A percentile compares a stretch with the other conserved stretches of the same genome.
Evolutionary conservation across 2,797 vertebrate species (phyloP).

Genomic region (Melanotaenia boesemani): DNA sequence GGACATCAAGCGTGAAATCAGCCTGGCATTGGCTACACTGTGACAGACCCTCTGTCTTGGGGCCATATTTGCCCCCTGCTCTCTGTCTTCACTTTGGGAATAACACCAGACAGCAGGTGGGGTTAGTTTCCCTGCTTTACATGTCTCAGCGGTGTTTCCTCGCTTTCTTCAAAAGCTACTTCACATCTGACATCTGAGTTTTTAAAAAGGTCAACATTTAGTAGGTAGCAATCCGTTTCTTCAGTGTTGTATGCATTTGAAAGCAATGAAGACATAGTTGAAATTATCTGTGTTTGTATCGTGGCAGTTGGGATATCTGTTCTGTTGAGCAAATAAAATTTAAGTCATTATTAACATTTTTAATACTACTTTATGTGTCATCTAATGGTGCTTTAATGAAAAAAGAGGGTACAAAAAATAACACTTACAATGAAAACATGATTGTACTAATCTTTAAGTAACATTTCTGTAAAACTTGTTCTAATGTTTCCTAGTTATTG

Average conservation of each 20-base stretch:
- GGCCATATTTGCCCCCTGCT: slow-evolving; percentile 76
- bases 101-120: slow-evolving; percentile 71
- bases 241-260: background rate
- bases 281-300: background rate
- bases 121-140: slow-evolving; percentile 40
- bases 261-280: background rate
- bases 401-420: too few relatives aligned
- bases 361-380: background rate
- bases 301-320: background rate
- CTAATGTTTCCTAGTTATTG: background rate
- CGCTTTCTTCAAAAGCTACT: slow-evolving; percentile 21
- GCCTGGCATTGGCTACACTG: slow-evolving; percentile 78
- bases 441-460: too few relatives aligned
- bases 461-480: background rate
- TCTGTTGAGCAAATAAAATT: background rate
- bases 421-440: background rate
- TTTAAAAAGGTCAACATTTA: slow-evolving; percentile 31
- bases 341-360: background rate
- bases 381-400: background rate
- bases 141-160: slow-evolving; percentile 32
- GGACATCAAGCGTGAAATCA: slow-evolving; percentile 83
- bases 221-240: slow-evolving; percentile 12
- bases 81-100: slow-evolving; percentile 66
- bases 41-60: slow-evolving; percentile 75
- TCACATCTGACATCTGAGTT: slow-evolving; percentile 25